phyloP scores from a whole-genome alignment of 2,797 vertebrate species.

The Microctenopoma steveboyesi region DNA sequence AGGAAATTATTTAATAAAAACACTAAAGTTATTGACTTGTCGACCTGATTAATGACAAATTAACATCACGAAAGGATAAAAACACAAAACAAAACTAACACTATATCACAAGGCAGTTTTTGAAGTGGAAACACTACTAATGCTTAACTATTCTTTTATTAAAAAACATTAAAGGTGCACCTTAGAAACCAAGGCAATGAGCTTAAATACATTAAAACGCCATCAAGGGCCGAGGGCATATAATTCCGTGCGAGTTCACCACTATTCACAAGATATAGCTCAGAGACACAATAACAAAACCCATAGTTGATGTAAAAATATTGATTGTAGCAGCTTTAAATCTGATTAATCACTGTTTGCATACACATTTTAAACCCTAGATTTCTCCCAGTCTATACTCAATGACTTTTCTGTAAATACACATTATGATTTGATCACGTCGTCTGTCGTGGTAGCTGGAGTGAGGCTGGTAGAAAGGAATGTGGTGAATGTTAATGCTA shows the following conservation, averaged over 20 bases:
- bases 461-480: conserved; percentile 20
- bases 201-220: too few species aligned
- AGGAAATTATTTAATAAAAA: not conserved
- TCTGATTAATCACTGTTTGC: not conserved
- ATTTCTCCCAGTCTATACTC: not conserved
- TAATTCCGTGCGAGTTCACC: not conserved
- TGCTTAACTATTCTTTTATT: too few species aligned
- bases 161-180: too few species aligned
- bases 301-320: conserved; percentile 21
- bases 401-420: conserved; percentile 8
- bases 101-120: too few species aligned
- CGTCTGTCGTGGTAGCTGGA: conserved; percentile 3
- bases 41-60: too few species aligned
- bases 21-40: too few species aligned
- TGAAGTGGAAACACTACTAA: too few species aligned
- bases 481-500: conserved; percentile 38
- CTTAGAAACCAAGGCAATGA: too few species aligned
- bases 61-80: too few species aligned
- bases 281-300: conserved; percentile 8
- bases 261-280: not conserved
- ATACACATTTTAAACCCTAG: too few species aligned
- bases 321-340: not conserved
- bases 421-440: conserved; percentile 49
- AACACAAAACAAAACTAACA: too few species aligned
- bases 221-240: not conserved